Base-by-base conservation (phyloP, 2,797 vertebrate species). In the Coccyzus lansbergi region DNA sequence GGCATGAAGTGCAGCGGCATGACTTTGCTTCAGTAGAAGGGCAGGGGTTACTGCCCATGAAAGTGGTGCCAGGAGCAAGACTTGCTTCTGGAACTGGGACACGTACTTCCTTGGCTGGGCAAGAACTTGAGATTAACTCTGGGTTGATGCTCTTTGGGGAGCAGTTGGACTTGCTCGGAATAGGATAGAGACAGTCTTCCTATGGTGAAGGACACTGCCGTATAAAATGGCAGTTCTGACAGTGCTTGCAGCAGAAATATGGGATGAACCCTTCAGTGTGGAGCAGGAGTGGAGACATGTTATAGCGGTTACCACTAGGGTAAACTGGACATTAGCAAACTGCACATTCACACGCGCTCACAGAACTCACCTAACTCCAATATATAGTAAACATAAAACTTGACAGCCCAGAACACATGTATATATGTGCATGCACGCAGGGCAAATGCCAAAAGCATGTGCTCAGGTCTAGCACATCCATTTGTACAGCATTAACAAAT, bases 331-430 rank as follows among this genome's bases (percentile, higher is more conserved):
- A 31, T 63, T n/a, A 36, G 49, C 26, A 79, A 76, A 29, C 7
- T 28, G 5, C 18, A 42, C 51, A 49, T 24, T 26, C 29, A 15
- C 12, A 4, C 0, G 1, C 0, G 0, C 62, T 63, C 1, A 0
- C 42, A 38, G 68, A 1, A 3, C 24, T 0, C 17, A 6, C 28
- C 31, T 46, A 33, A n/a, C 31, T 52, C 24, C 21, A 6, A 0
- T 4, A 15, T 12, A 4, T 21, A 31, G 36, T 0, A 0, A 42
- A 4, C 14, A 19, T 42, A 44, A 71, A 65, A 42, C 12, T 31
- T 36, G 20, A 8, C 33, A 56, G 56, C 55, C 42, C 38, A 3
- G 69, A 62, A 34, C 0, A 1, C 3, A 0, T 14, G 28, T 15
- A 8, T 26, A 5, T 9, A 11, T 12, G 1, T 14, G 21, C 56